phyloP scores from a whole-genome alignment of 2,113 vertebrate genomes.

The Lagopus leucura region DNA sequence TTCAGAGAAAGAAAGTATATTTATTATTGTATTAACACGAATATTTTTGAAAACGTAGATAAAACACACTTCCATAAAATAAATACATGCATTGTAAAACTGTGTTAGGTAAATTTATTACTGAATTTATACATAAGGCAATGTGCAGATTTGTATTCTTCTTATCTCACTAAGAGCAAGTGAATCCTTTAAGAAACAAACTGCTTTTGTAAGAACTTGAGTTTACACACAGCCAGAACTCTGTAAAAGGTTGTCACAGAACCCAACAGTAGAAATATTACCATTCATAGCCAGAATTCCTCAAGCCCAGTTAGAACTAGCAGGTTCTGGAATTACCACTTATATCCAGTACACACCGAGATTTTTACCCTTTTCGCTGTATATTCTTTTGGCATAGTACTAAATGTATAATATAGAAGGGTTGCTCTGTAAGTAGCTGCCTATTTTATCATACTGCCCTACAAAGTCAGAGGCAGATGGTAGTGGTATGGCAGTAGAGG shows the following conservation, averaged over 20 bases:
- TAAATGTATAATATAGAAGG: background rate
- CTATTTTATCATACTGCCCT: too few species aligned
- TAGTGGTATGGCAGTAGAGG: too few species aligned
- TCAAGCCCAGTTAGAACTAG: background rate
- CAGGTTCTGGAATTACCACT: background rate
- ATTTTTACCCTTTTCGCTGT: fast-evolving
- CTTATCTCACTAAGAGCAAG: fast-evolving
- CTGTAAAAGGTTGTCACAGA: background rate
- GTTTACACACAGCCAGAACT: background rate
- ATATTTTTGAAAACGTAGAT: background rate
- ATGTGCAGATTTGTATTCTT: background rate
- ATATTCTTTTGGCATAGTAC: background rate
- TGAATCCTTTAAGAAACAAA: background rate
- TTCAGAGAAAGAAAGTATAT: background rate
- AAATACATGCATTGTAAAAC: background rate
- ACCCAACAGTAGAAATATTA: background rate
- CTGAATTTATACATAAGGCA: background rate
- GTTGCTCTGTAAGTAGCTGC: too few species aligned
- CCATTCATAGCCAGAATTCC: background rate
- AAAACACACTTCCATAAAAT: background rate
- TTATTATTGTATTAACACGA: background rate
- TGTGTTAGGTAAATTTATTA: background rate
- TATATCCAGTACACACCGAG: fast-evolving
- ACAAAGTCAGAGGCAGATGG: too few species aligned
- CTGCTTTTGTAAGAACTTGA: background rate